Base-by-base conservation (phyloP, 2,797 vertebrate species). In the Fratercula arctica region DNA sequence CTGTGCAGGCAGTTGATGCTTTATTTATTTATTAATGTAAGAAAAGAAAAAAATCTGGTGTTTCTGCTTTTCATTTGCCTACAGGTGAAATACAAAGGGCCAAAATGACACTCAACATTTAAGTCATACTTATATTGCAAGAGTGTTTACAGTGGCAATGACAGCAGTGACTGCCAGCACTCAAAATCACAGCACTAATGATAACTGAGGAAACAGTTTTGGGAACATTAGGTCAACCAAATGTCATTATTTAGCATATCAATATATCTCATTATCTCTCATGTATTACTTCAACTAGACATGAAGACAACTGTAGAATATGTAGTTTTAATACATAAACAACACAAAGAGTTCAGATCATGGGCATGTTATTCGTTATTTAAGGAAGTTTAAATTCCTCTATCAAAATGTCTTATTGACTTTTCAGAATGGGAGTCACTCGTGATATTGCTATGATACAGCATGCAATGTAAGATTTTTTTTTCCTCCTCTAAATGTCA, bases 21-120 rank as follows among this genome's bases (percentile, higher is more conserved):
- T 88, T 95, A 50, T 90, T 89, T 93, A 72, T 89, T 88, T 50
- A 66, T 39, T 76, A 90, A 63, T 74, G n/a, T 57, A 92, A 95
- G 50, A 39, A 73, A 81, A 80, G 68, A 86, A 37, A 93, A 84
- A 95, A 41, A 41, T 75, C 37, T 76, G 20, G 29, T 89, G 53
- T 73, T 90, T 92, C 66, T 93, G 33, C 46, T 95, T 95, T 94
- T 81, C 78, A 87, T 94, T 94, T 95, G 80, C 66, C 89, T 76
- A 48, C 63, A 94, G 87, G 89, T 96, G 50, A 94, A 85, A 85
- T 72, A 79, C 35, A 76, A 84, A 87, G 82, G 88, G 54, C 64
- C 79, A 94, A 90, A 87, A 67, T 92, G 93, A 89, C 89, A 93
- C 79, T 89, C 76, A 87, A 10, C 15, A 91, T 97, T 97, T 97